Evolutionary conservation across 2,113 vertebrate genomes (phyloP), one percentile per base, ranked within the genome.

Genomic region (Lagopus muta): DNA sequence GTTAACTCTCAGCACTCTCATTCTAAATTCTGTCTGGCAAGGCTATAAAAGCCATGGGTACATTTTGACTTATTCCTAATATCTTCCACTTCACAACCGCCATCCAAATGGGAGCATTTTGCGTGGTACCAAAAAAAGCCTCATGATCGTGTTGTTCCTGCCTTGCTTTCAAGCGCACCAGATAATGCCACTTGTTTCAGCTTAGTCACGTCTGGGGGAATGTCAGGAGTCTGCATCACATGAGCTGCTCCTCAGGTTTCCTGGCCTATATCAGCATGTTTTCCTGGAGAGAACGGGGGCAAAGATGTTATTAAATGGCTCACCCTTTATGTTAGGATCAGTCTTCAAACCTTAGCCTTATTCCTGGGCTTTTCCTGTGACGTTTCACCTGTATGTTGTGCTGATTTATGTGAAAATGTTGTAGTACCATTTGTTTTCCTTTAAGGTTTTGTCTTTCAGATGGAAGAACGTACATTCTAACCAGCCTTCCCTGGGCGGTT

Each of bases 161-260:
- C 92, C 82, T 92, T 93, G 71, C 94, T 94, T 94, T 94, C 75
- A 89, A 71, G 85, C 38, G 50, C 54, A 80, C 25, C 74, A 85
- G 94, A 91, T 92, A 93, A 94, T 93, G 82, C 96, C 75, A 82
- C 95, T 96, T 95, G 92, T 96, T 96, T 90, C 75, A 95, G 92
- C 92, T 95, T 95, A 96, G 94, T 95, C 93, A 94, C 61, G 90
- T 79, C 82, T 93, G 5, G 14, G 74, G 65, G 86, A 90, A 92
- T 93, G 95, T 95, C 93, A 93, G 86, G 70, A 96, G 87, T 85
- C 72, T 76, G 69, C 64, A 48, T 95, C 95, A 93, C 93, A 94
- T 96, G 96, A 92, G 89, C 85, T 77, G 87, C 94, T 94, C 61
- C 89, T 96, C 94, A 92, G 75, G 91, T 97, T 97, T 97, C 93